Evolutionary conservation across 2,113 vertebrate genomes (phyloP).

Genomic region (Entosphenus tridentatus): DNA sequence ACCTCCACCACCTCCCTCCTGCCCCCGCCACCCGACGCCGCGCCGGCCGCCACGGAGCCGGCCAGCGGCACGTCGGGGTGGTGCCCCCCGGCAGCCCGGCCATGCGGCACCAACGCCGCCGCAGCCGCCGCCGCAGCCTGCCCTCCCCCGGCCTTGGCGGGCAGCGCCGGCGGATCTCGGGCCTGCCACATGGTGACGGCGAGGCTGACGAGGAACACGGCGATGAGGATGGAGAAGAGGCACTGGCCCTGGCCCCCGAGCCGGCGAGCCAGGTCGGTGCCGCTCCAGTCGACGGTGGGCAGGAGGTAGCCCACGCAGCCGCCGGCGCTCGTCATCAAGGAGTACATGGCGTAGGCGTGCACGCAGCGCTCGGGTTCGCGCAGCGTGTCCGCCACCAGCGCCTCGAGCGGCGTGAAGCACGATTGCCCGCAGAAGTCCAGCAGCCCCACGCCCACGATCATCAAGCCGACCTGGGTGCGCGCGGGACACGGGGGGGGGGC

Average conservation of each 20-base stretch:
- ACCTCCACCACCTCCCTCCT: too few species aligned
- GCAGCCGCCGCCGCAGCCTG: too few species aligned
- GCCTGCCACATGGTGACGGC: slow-evolving; percentile 33
- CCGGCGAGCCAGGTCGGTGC: slow-evolving; percentile 24
- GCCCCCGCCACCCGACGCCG: too few species aligned
- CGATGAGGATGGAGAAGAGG: slow-evolving; percentile 34
- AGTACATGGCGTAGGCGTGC: slow-evolving; percentile 42
- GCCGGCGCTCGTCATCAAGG: slow-evolving; percentile 53
- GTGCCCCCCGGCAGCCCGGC: too few species aligned
- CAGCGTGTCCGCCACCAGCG: slow-evolving; percentile 48
- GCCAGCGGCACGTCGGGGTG: too few species aligned
- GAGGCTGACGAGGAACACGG: slow-evolving; percentile 37
- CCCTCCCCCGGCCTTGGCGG: too few species aligned
- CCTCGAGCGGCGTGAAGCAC: slow-evolving; percentile 51
- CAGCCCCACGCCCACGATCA: slow-evolving; percentile 34
- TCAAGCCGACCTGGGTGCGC: slow-evolving; percentile 31
- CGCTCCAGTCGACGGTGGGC: slow-evolving; percentile 40
- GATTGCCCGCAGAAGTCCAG: slow-evolving; percentile 56
- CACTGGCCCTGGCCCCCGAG: slow-evolving; percentile 41
- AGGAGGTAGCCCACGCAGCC: slow-evolving; percentile 54
- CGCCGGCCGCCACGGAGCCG: too few species aligned
- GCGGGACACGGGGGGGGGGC: slow-evolving; percentile 19
- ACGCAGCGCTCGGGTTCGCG: slow-evolving; percentile 36
- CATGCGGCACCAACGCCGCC: too few species aligned
- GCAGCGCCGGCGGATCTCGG: fast-evolving